Conservation (phyloP, 2,888 invertebrate species). For the Isoperla grammatica region DNA sequence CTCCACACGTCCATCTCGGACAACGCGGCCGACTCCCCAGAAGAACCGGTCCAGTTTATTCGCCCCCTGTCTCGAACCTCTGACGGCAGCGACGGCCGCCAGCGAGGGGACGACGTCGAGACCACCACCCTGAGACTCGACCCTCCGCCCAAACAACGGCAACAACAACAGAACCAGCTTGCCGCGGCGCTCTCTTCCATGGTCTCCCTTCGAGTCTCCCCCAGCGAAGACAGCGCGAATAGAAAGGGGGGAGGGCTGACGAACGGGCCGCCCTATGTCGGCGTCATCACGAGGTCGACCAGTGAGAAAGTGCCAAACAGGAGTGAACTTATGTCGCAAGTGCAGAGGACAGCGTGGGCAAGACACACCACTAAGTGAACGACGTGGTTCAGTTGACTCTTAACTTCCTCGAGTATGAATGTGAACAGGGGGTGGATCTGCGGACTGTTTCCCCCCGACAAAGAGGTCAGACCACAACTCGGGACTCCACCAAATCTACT, state of each 20-base stretch:
- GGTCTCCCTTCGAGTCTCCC: conserved; percentile 53
- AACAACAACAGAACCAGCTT: conserved; percentile 33
- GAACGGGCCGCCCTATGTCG: conserved; percentile 53
- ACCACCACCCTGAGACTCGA: conserved; percentile 24
- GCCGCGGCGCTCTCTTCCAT: conserved; percentile 39
- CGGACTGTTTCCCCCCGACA: too few relatives aligned
- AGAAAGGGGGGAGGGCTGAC: conserved; percentile 36
- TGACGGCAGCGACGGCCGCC: not conserved
- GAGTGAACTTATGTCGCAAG: conserved; percentile 78
- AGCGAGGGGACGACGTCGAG: conserved; percentile 33
- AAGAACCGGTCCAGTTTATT: conserved; percentile 51
- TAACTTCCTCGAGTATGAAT: too few relatives aligned
- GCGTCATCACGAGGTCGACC: conserved; percentile 66
- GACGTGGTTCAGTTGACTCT: not conserved
- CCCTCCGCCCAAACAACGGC: conserved; percentile 29
- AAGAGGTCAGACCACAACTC: too few relatives aligned
- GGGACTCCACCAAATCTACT: too few relatives aligned
- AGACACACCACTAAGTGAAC: conserved; percentile 77
- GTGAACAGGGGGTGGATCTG: too few relatives aligned
- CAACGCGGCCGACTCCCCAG: conserved; percentile 38
- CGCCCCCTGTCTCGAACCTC: conserved; percentile 54
- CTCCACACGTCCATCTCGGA: conserved; percentile 38
- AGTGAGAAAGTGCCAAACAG: conserved; percentile 82
- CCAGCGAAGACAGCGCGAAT: conserved; percentile 46
- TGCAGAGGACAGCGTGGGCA: conserved; percentile 77